Evolutionary conservation across 2,888 invertebrate species (phyloP).

Genomic region (Coelopa pilipes): DNA sequence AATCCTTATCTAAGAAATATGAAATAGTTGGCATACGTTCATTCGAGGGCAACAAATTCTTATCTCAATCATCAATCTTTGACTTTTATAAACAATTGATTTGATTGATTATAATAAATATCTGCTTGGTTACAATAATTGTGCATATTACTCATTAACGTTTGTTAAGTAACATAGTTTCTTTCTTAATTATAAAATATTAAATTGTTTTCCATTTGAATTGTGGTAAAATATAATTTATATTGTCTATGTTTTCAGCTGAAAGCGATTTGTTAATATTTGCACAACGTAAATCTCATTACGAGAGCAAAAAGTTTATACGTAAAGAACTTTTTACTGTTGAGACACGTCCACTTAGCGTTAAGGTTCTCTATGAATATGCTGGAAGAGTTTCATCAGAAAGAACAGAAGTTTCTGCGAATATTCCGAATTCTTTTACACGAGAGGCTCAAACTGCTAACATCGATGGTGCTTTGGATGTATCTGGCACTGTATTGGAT

Average conservation of each 20-base stretch:
- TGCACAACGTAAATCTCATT: conserved; percentile 82
- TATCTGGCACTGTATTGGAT: conserved; percentile 47
- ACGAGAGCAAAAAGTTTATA: conserved; percentile 76
- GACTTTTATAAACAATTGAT: too few species aligned
- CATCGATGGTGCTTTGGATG: conserved; percentile 70
- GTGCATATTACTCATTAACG: too few species aligned
- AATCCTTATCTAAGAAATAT: too few species aligned
- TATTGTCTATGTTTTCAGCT: conserved; percentile 71
- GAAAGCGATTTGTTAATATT: conserved; percentile 92
- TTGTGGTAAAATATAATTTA: background rate
- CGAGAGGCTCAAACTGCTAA: conserved; percentile 52
- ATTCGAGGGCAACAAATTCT: too few species aligned
- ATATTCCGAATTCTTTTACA: conserved; percentile 44
- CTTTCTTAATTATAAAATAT: too few species aligned
- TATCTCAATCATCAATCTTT: too few species aligned
- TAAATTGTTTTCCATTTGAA: too few species aligned
- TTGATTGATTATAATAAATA: too few species aligned
- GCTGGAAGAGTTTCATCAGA: conserved; percentile 71
- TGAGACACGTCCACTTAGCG: conserved; percentile 78
- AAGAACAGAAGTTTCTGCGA: conserved; percentile 31
- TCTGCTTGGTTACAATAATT: too few species aligned
- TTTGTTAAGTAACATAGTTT: too few species aligned
- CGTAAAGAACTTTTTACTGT: conserved; percentile 80
- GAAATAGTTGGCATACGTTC: too few species aligned
- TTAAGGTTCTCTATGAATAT: conserved; percentile 81